phyloP scores from a whole-genome alignment of 2,113 vertebrate genomes.

The Odontesthes bonariensis region DNA sequence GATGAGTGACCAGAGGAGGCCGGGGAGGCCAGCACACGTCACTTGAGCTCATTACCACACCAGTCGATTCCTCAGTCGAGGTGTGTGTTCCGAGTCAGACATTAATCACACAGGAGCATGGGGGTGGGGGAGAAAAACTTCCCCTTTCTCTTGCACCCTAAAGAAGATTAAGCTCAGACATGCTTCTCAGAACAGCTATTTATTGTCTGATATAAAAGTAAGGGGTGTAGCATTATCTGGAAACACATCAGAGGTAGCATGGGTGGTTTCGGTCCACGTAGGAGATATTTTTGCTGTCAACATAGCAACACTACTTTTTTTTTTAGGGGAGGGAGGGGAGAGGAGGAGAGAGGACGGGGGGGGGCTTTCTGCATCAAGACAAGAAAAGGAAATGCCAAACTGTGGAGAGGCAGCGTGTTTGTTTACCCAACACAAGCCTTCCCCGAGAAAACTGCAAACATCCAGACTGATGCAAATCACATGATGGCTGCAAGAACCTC shows the following conservation, averaged over 20 bases:
- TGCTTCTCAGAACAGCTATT: slow-evolving; percentile 32
- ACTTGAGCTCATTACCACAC: slow-evolving; percentile 51
- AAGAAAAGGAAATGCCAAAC: slow-evolving; percentile 69
- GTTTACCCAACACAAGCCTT: slow-evolving; percentile 68
- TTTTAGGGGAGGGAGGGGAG: slow-evolving; percentile 2
- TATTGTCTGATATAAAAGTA: slow-evolving; percentile 48
- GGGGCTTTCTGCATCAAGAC: slow-evolving; percentile 18
- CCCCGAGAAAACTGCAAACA: slow-evolving; percentile 36
- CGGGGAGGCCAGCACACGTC: slow-evolving; percentile 10
- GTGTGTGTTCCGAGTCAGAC: slow-evolving; percentile 67
- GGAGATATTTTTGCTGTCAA: slow-evolving; percentile 60
- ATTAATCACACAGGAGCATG: slow-evolving; percentile 44
- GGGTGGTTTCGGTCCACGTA: not conserved
- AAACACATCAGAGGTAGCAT: slow-evolving; percentile 32
- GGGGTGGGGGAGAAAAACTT: slow-evolving; percentile 1
- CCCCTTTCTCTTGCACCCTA: slow-evolving; percentile 3
- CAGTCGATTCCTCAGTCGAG: slow-evolving; percentile 32
- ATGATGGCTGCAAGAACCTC: slow-evolving; percentile 41
- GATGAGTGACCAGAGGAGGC: slow-evolving; percentile 40
- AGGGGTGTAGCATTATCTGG: slow-evolving; percentile 38
- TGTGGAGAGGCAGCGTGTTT: slow-evolving; percentile 60
- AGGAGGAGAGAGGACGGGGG: no score
- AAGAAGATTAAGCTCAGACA: slow-evolving; percentile 46
- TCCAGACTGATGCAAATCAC: slow-evolving; percentile 64
- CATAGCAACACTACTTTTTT: slow-evolving; percentile 13